These are phyloP conservation scores for Pterostichus niger DNA, from an alignment of 2,888 invertebrate genomes.

Conservation along the genomic window DNA sequence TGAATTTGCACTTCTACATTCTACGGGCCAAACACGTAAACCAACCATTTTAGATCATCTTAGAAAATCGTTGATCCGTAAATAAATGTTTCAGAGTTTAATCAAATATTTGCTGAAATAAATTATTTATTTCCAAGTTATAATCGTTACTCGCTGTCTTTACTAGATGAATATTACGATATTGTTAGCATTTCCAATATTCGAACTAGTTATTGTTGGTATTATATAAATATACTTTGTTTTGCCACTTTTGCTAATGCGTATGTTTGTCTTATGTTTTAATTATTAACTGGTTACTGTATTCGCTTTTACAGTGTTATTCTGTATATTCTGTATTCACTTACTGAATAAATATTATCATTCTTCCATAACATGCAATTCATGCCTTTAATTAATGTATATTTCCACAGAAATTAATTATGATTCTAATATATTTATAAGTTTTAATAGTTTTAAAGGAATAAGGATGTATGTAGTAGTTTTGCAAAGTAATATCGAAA, in stretches of 20 bases:
- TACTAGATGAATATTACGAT: conserved; percentile 26
- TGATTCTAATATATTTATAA: too few relatives aligned
- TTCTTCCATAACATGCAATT: conserved; percentile 7
- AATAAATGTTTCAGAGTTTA: conserved; percentile 35
- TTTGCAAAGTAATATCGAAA: too few relatives aligned
- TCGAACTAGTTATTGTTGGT: conserved; percentile 69
- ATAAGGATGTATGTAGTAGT: too few relatives aligned
- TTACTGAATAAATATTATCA: conserved; percentile 15
- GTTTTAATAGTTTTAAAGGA: too few relatives aligned
- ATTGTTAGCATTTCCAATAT: conserved; percentile 35
- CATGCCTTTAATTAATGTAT: background rate
- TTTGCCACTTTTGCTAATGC: conserved; percentile 53
- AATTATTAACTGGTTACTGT: conserved; percentile 36
- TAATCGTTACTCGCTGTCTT: conserved; percentile 16
- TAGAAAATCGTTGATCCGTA: conserved; percentile 35
- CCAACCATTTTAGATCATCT: conserved; percentile 8
- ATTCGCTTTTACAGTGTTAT: conserved; percentile 15
- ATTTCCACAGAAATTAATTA: too few relatives aligned
- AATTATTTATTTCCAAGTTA: conserved; percentile 31
- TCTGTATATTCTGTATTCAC: conserved; percentile 37
- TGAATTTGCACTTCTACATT: conserved; percentile 10
- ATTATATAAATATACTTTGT: conserved; percentile 50
- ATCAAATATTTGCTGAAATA: conserved; percentile 33
- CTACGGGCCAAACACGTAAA: conserved; percentile 18
- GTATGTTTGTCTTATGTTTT: conserved; percentile 48